These are phyloP conservation scores for Lithophane leautieri DNA, from an alignment of 2,888 invertebrate genomes.

Conservation along the genomic window DNA sequence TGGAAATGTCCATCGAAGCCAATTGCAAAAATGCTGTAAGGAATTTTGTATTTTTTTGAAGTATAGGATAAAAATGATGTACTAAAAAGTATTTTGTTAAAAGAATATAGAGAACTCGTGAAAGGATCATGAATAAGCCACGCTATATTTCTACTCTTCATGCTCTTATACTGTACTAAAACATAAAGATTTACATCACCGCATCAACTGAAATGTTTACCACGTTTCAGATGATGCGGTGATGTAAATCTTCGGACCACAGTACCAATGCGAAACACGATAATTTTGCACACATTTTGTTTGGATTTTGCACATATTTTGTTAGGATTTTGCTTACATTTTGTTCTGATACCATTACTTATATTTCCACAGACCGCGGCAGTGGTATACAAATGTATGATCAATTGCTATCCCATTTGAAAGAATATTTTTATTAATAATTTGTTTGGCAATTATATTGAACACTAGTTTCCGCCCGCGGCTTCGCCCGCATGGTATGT, in stretches of 20 bases:
- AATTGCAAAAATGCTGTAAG: too few relatives aligned
- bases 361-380: background rate
- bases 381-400: slow-evolving; percentile 2
- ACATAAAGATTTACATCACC: background rate
- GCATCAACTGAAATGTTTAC: too few relatives aligned
- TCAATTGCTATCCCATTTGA: background rate
- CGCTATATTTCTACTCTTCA: too few relatives aligned
- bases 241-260: too few relatives aligned
- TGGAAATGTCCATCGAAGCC: background rate
- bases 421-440: background rate
- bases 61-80: too few relatives aligned
- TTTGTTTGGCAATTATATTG: background rate
- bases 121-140: too few relatives aligned
- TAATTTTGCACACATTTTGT: slow-evolving; percentile 23
- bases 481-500: too few relatives aligned
- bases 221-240: too few relatives aligned
- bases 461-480: too few relatives aligned
- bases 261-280: background rate
- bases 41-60: too few relatives aligned
- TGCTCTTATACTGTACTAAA: background rate
- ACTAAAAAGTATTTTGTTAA: too few relatives aligned
- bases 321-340: slow-evolving; percentile 23
- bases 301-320: slow-evolving; percentile 22
- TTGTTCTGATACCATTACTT: slow-evolving; percentile 1
- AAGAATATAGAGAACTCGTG: too few relatives aligned